Percentiles rank a stretch among this genome's conserved stretches.
Evolutionary conservation across 2,888 invertebrate species (phyloP).

Genomic region (Cheilosia urbana): DNA sequence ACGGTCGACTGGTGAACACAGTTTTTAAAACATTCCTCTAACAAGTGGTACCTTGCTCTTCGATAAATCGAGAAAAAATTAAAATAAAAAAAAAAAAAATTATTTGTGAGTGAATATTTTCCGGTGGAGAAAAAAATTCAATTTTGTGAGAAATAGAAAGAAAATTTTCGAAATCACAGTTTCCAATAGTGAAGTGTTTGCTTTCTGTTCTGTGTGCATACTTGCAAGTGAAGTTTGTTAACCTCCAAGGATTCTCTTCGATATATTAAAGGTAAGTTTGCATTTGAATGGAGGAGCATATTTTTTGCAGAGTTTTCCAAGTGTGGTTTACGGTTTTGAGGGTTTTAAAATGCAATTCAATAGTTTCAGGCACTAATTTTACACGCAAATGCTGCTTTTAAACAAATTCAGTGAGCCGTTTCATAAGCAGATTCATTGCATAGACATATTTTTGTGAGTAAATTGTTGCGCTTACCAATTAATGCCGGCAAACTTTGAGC

Average conservation of each 20-base stretch:
- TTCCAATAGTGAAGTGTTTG: slow-evolving; percentile 14
- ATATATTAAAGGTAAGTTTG: slow-evolving; percentile 34
- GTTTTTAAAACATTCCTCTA: slow-evolving; percentile 24
- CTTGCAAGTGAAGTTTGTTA: slow-evolving; percentile 1
- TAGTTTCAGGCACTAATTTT: no score
- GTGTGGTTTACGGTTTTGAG: neutral
- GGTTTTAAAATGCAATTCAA: neutral
- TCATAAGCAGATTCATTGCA: no score
- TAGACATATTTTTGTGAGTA: no score
- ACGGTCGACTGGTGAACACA: slow-evolving; percentile 56
- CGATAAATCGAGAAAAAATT: neutral
- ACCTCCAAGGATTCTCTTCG: slow-evolving; percentile 38
- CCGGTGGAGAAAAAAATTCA: neutral
- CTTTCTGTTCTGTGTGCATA: slow-evolving; percentile 1
- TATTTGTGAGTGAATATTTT: slow-evolving; percentile 20
- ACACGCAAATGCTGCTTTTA: no score
- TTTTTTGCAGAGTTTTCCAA: neutral
- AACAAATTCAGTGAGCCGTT: no score
- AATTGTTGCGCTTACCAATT: no score
- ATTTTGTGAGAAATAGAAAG: slow-evolving; percentile 4
- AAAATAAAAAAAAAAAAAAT: neutral
- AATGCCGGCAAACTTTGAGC: no score
- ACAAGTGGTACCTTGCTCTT: slow-evolving; percentile 55
- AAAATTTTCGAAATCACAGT: slow-evolving; percentile 3
- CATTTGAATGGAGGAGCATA: neutral